phyloP scores from a whole-genome alignment of 2,888 invertebrate species.

The Diplolepis rosae region DNA sequence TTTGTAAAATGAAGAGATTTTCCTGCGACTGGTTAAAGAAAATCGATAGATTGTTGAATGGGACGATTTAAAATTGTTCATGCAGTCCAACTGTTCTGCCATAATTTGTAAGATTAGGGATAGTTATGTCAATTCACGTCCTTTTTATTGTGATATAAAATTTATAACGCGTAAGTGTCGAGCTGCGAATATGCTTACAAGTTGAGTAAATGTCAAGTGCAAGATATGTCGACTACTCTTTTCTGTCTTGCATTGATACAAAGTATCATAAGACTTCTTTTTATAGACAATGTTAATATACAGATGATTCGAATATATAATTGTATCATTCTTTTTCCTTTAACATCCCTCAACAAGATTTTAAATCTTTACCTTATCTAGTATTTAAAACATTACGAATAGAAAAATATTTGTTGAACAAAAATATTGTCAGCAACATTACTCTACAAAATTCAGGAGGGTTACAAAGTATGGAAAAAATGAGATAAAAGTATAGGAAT shows the following conservation, averaged over 20 bases:
- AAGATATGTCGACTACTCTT: background rate
- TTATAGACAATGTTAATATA: conserved; percentile 51
- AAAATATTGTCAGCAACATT: too few species aligned
- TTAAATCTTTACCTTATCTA: background rate
- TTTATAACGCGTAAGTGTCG: conserved; percentile 32
- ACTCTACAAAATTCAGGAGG: too few species aligned
- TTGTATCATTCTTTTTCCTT: background rate
- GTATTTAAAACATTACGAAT: too few species aligned
- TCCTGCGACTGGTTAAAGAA: background rate
- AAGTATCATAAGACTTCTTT: conserved; percentile 47
- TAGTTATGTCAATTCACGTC: conserved; percentile 51
- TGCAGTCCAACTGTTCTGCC: conserved; percentile 43
- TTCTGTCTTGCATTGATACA: background rate
- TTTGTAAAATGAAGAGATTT: background rate
- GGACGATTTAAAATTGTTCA: background rate
- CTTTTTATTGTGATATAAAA: conserved; percentile 61
- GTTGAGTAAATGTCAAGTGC: conserved; percentile 23
- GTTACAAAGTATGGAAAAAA: too few species aligned
- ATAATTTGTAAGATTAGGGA: conserved; percentile 43
- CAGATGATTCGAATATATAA: conserved; percentile 10
- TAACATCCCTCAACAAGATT: too few species aligned
- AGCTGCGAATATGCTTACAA: conserved; percentile 46
- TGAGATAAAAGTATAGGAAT: too few species aligned
- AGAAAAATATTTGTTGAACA: too few species aligned
- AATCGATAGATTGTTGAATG: background rate